Evolutionary conservation across 2,113 vertebrate genomes (phyloP).

Genomic region (Phocoena phocoena): DNA sequence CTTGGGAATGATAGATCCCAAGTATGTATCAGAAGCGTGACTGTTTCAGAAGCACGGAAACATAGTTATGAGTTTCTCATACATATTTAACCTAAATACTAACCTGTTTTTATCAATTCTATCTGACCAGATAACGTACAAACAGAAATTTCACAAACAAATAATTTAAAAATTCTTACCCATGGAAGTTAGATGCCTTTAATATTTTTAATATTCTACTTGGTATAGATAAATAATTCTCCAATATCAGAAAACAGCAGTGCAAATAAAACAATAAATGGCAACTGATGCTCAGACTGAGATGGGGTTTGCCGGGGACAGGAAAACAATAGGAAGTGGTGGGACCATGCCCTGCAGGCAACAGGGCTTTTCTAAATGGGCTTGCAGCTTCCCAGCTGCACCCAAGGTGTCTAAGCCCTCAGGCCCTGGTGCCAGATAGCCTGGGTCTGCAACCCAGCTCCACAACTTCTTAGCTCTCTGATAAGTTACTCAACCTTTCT

Average conservation of each 20-base stretch:
- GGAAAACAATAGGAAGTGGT: neutral
- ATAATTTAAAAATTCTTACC: neutral
- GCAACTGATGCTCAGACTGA: neutral
- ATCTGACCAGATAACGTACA: neutral
- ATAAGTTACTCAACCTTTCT: neutral
- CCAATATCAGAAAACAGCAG: neutral
- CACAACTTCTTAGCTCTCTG: neutral
- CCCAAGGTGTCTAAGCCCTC: neutral
- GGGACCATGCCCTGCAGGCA: neutral
- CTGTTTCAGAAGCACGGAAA: neutral
- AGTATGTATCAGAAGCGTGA: neutral
- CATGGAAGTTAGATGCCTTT: neutral
- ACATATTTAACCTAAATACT: neutral
- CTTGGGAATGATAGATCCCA: neutral
- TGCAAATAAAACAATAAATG: neutral
- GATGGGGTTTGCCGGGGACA: neutral
- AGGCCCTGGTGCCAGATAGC: neutral
- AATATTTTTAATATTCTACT: neutral
- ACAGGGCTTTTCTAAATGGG: neutral
- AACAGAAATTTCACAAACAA: neutral
- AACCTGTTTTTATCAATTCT: neutral
- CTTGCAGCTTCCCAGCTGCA: neutral
- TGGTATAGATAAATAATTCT: neutral
- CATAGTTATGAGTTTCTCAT: neutral
- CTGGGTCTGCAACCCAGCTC: neutral